Evolutionary conservation across 2,113 vertebrate species (phyloP).

Genomic region (Chaetodon trifascialis): DNA sequence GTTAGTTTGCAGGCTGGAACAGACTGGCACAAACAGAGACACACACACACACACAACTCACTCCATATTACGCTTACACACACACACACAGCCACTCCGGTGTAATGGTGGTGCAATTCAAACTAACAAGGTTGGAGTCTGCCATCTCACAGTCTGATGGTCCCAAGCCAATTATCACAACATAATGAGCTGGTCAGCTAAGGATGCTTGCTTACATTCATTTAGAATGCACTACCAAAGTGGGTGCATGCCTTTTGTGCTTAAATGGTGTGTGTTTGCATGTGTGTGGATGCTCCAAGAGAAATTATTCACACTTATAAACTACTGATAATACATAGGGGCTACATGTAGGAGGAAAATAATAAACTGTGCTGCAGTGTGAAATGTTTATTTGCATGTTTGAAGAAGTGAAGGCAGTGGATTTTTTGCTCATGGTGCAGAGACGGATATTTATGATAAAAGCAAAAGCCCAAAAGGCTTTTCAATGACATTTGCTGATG

Average conservation of each 20-base stretch:
- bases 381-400: slow-evolving; percentile 43
- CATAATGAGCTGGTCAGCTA: slow-evolving; percentile 75
- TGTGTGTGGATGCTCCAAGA: slow-evolving; percentile 9
- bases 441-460: slow-evolving; percentile 9
- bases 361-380: slow-evolving; percentile 28
- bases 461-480: neutral
- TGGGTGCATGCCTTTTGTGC: slow-evolving; percentile 27
- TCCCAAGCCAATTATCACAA: slow-evolving; percentile 75
- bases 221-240: slow-evolving; percentile 56
- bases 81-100: neutral
- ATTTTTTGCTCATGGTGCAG: slow-evolving; percentile 6
- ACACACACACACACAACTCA: slow-evolving; percentile 9
- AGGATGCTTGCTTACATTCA: slow-evolving; percentile 64
- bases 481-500: slow-evolving; percentile 13
- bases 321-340: slow-evolving; percentile 20
- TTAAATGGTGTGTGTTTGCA: slow-evolving; percentile 20
- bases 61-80: neutral
- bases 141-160: slow-evolving; percentile 73
- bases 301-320: neutral
- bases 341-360: slow-evolving; percentile 3
- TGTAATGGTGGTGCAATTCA: slow-evolving; percentile 56
- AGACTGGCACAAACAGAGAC: slow-evolving; percentile 23
- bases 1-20: slow-evolving; percentile 52
- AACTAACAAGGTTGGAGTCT: slow-evolving; percentile 72
- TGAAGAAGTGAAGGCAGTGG: slow-evolving; percentile 11